Evolutionary conservation across 2,113 vertebrate species (phyloP).

Genomic region (Gasterosteus aculeatus): DNA sequence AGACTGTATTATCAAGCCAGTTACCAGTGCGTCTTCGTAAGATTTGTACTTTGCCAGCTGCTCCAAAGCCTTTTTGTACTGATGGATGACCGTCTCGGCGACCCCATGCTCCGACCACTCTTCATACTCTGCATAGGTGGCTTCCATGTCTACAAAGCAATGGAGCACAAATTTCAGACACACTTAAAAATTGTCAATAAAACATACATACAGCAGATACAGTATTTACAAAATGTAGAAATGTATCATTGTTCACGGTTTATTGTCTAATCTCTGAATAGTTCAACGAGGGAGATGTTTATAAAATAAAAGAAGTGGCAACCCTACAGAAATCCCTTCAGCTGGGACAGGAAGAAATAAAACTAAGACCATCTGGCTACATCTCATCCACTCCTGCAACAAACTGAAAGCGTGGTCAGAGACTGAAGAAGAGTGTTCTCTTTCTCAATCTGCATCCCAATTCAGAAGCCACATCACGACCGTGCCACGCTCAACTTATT

Average conservation of each 20-base stretch:
- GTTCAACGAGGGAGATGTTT: background rate
- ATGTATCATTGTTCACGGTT: background rate
- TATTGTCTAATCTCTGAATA: background rate
- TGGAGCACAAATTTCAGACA: background rate
- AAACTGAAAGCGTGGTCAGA: background rate
- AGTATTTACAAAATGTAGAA: background rate
- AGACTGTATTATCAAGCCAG: background rate
- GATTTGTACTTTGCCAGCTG: slow-evolving; percentile 88
- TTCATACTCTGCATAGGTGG: slow-evolving; percentile 90
- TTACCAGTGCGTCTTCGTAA: slow-evolving; percentile 92
- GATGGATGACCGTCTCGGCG: slow-evolving; percentile 80
- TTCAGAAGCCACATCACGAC: background rate
- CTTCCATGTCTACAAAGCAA: slow-evolving; percentile 88
- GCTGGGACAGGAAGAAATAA: slow-evolving; percentile 4
- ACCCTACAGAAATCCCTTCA: slow-evolving; percentile 15
- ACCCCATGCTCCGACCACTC: slow-evolving; percentile 92
- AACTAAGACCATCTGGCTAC: slow-evolving; percentile 52
- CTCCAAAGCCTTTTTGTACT: slow-evolving; percentile 88
- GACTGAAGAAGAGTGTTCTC: background rate
- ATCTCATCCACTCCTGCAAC: background rate
- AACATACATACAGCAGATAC: background rate
- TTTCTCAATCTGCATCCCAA: slow-evolving; percentile 15
- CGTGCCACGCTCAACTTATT: background rate
- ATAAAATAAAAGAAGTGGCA: background rate
- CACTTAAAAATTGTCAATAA: background rate